Conservation (phyloP, 2,113 vertebrate species). For the Delphinapterus leucas region DNA sequence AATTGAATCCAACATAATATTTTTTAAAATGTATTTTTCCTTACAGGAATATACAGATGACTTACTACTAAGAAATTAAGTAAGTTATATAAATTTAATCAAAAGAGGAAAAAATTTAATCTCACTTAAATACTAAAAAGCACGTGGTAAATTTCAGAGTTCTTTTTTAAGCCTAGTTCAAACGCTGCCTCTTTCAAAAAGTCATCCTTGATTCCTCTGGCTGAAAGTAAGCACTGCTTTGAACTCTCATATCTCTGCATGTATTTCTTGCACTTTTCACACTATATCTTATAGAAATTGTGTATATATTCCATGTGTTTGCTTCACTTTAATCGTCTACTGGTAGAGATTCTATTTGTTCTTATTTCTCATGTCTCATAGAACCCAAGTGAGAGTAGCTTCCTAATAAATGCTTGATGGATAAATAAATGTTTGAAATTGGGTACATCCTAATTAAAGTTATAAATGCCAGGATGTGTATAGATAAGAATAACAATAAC, state of each 20-base stretch:
- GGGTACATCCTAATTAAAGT: not conserved
- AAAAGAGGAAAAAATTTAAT: slow-evolving; percentile 19
- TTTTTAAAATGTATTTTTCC: not conserved
- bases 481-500: not conserved
- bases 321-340: not conserved
- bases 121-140: not conserved
- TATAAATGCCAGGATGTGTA: not conserved
- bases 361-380: not conserved
- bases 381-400: not conserved
- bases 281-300: not conserved
- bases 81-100: not conserved
- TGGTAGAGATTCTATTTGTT: not conserved
- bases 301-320: not conserved
- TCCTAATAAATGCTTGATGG: not conserved
- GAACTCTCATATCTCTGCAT: not conserved
- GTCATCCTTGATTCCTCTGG: not conserved
- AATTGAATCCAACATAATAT: not conserved
- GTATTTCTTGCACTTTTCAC: not conserved
- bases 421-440: not conserved
- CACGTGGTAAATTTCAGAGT: not conserved
- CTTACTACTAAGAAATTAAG: slow-evolving; percentile 19
- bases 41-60: not conserved
- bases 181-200: not conserved
- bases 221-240: not conserved
- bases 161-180: not conserved